phyloP scores from a whole-genome alignment of 1,140 invertebrate genomes.

The Solen grandis region DNA sequence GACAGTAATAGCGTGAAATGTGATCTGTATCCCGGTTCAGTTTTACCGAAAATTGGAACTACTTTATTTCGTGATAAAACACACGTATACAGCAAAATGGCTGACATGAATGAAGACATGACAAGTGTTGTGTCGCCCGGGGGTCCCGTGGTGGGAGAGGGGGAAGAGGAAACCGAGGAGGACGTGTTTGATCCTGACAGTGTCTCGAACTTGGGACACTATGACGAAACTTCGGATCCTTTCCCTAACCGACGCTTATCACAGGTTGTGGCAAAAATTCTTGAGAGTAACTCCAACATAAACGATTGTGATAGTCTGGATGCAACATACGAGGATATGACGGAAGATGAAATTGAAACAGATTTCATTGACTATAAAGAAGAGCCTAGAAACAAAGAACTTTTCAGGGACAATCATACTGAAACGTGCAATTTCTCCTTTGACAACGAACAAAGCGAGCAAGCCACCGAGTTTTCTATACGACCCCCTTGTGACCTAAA shows the following conservation, averaged over 20 bases:
- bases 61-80: background rate
- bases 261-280: conserved; percentile 38
- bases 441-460: background rate
- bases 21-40: too few species aligned
- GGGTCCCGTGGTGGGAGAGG: background rate
- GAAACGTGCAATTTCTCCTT: background rate
- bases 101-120: background rate
- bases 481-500: background rate
- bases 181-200: too few species aligned
- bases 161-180: background rate
- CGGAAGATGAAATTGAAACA: conserved; percentile 20
- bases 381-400: conserved; percentile 49
- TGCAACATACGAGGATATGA: background rate
- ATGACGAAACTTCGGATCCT: conserved; percentile 29
- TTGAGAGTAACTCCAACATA: conserved; percentile 10
- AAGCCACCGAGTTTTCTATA: background rate
- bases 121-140: background rate
- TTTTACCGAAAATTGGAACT: too few species aligned
- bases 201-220: background rate
- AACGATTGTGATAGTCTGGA: background rate
- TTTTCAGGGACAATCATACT: conserved; percentile 17
- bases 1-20: background rate
- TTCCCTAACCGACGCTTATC: conserved; percentile 45
- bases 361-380: conserved; percentile 49
- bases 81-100: background rate